Percentiles rank a stretch among this genome's conserved stretches.
Conservation (phyloP, 2,888 invertebrate genomes). For the Hyposoter didymator region DNA sequence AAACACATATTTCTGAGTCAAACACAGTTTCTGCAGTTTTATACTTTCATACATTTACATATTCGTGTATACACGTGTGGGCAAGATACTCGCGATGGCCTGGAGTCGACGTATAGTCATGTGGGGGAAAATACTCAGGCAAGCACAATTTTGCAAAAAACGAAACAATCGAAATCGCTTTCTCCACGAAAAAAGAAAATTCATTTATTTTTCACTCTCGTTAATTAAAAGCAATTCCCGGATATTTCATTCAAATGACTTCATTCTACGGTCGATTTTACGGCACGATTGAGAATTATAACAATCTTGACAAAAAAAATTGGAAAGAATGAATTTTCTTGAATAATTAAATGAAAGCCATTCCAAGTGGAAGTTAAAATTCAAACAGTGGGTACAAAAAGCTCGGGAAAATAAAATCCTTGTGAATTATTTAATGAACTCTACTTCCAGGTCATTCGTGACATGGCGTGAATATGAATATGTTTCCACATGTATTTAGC, state of each 20-base stretch:
- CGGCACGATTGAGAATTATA: not conserved
- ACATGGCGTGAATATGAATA: not conserved
- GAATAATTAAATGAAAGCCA: no score
- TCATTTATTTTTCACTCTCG: not conserved
- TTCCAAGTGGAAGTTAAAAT: not conserved
- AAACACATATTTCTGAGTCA: constrained; percentile 38
- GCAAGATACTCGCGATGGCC: not conserved
- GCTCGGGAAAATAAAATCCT: not conserved
- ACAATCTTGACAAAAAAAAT: not conserved
- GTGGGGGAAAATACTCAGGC: not conserved
- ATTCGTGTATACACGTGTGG: not conserved
- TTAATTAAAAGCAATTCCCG: not conserved
- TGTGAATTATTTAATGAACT: not conserved
- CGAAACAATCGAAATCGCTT: constrained; percentile 1
- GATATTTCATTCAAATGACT: constrained; percentile 12
- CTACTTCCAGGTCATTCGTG: constrained; percentile 1
- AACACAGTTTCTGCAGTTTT: constrained; percentile 46
- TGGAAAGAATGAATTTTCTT: no score
- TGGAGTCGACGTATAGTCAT: constrained; percentile 15
- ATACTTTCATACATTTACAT: not conserved
- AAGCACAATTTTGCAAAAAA: constrained; percentile 1
- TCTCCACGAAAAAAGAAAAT: not conserved
- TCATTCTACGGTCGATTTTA: not conserved
- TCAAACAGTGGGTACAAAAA: not conserved
- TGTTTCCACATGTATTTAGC: not conserved